phyloP scores from a whole-genome alignment of 2,888 invertebrate species.

The Drosophila mayaguana region DNA sequence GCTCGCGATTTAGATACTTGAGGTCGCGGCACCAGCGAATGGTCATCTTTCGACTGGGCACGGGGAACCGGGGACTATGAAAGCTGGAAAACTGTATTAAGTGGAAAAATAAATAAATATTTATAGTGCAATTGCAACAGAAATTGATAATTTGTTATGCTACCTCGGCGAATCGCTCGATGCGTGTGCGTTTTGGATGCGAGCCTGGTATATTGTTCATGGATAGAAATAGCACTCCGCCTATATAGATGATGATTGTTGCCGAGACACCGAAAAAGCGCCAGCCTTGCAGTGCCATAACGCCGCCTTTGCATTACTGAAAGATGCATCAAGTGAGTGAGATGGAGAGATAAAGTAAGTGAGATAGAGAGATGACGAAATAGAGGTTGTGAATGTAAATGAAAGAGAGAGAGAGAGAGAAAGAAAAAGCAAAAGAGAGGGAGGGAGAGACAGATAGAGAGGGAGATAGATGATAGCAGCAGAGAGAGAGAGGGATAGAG shows the following conservation, averaged over 20 bases:
- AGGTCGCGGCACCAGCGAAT: constrained; percentile 85
- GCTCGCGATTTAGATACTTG: constrained; percentile 80
- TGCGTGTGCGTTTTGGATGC: constrained; percentile 81
- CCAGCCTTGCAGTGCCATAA: constrained; percentile 85
- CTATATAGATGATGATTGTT: constrained; percentile 84
- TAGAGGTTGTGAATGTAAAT: background rate
- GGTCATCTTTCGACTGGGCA: constrained; percentile 82
- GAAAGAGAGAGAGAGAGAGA: background rate
- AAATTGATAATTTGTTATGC: background rate
- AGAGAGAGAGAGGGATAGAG: background rate
- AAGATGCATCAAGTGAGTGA: background rate
- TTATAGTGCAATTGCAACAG: background rate
- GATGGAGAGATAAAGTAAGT: too few relatives aligned
- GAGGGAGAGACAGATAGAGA: background rate
- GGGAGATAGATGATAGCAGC: too few relatives aligned
- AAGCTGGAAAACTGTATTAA: constrained; percentile 78
- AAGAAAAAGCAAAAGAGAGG: too few relatives aligned
- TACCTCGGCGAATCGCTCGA: constrained; percentile 84
- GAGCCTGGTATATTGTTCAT: constrained; percentile 85
- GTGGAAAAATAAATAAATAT: background rate
- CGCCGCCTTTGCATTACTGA: constrained; percentile 82
- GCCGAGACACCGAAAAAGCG: constrained; percentile 85
- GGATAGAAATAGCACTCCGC: constrained; percentile 84
- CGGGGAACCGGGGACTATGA: constrained; percentile 80
- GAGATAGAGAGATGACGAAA: background rate